Evolutionary conservation across 1,140 invertebrate genomes (phyloP), one percentile per base, ranked within the genome.

Genomic region (Littorina saxatilis): DNA sequence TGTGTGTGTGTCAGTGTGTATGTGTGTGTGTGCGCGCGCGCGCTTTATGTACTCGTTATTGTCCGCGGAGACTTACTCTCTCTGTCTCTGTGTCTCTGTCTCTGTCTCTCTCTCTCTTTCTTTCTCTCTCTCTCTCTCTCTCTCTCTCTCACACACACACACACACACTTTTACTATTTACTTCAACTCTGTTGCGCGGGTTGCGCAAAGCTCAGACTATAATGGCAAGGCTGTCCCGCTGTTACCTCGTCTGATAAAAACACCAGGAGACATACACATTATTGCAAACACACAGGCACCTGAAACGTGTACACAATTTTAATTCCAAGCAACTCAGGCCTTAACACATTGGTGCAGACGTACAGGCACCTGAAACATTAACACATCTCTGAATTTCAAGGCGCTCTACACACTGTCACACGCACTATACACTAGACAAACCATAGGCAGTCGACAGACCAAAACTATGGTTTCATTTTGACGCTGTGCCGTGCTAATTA

Each of bases 131-230:
- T 58, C 55, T 23, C n/a, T 58, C n/a, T 58, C n/a, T 58, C 55
- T 58, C n/a, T 27, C n/a, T 27, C 55, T 58, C n/a, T 58, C 55
- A 58, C 55, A 58, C 55, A 58, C 55, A 58, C 55, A 58, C 55
- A 58, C 55, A 58, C 55, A 58, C 55, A 58, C 55, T 15, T 23
- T 4, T 23, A 5, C 55, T n/a, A 58, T n/a, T 23, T n/a, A 58
- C 55, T 23, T 27, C 17, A 7, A 15, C 23, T 7, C 23, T 7
- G 17, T 7, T n/a, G 7, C 55, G n/a, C 55, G n/a, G 17, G n/a
- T 27, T n/a, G 5, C 7, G 17, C 7, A 15, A 20, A 15, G 7
- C 55, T n/a, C 55, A 58, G 5, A 15, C 55, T 47, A 5, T 47
- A 47, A 5, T 47, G 7, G 17, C 43, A 47, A 5, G 17, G 7